Base-by-base conservation (phyloP, 1,140 invertebrate genomes). In the Eubasilissa regina region DNA sequence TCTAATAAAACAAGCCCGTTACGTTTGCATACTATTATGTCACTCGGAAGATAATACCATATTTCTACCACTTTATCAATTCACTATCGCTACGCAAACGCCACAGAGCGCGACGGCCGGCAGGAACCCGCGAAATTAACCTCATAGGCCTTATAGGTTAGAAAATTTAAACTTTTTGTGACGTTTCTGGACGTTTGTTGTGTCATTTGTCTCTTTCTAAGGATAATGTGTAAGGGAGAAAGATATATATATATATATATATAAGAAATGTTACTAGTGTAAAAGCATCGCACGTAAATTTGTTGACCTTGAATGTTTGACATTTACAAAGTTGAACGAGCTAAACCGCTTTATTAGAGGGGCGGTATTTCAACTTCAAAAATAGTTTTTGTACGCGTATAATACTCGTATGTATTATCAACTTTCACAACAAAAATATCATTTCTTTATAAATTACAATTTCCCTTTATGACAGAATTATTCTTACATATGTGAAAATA, bases 61-160 rank as follows among this genome's bases (percentile, higher is more conserved):
- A 51, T 70, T 45, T 70, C 25, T 48, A 51, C 45, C 11, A 15
- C 66, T 17, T 25, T 70, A 70, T 53, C 66, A 70, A 70, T 51
- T 48, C 47, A 51, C 25, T 51, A 70, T 70, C 47, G 15, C 66
- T 53, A 70, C 45, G 13, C 47, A 8, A 48, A 70, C 45, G 13
- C 47, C n/a, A 48, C 35, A n/a, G 35, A 44, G 35, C n/a, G n/a
- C 13, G 35, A 4, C 51, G 66, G 19, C 13, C 58, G 13, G 12
- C 19, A 66, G 44, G 13, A 10, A 17, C 47, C 11, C 21, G 66
- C 66, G 9, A 70, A 53, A 70, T 70, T 70, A 70, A 70, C 47
- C 66, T 70, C 12, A 70, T 45, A 70, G 66, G 66, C 47, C 66
- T 70, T 21, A 70, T 45, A 70, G 66, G 66, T 70, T 70, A 70